Evolutionary conservation across 2,113 vertebrate genomes (phyloP).

Genomic region (Odocoileus hemionus): DNA sequence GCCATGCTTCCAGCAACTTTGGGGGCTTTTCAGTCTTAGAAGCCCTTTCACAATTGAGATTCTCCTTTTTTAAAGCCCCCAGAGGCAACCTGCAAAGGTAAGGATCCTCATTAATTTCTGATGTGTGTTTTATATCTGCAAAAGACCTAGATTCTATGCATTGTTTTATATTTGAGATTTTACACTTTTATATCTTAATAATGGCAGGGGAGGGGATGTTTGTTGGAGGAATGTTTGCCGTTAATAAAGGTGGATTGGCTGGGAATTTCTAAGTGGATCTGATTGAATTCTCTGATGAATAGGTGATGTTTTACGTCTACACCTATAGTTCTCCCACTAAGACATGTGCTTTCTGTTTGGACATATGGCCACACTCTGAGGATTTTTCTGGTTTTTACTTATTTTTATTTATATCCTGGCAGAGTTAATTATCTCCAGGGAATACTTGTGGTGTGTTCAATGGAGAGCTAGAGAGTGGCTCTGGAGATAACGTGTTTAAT

Average conservation of each 20-base stretch:
- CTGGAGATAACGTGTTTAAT: not conserved
- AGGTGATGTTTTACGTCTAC: not conserved
- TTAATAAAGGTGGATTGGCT: not conserved
- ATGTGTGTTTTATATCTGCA: not conserved
- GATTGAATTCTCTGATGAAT: not conserved
- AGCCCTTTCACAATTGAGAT: not conserved
- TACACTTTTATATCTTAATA: not conserved
- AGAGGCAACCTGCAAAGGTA: not conserved
- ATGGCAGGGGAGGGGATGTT: not conserved
- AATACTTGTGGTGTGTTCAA: not conserved
- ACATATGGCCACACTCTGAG: not conserved
- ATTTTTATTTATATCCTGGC: constrained; percentile 29
- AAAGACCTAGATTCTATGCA: not conserved
- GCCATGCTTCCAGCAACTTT: not conserved
- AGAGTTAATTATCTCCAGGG: not conserved
- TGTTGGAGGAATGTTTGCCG: not conserved
- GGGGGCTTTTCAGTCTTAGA: not conserved
- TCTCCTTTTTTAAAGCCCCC: not conserved
- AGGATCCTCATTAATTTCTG: not conserved
- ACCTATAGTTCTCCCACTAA: not conserved
- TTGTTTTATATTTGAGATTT: not conserved
- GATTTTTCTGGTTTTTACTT: not conserved
- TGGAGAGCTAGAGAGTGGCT: not conserved
- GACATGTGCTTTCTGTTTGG: not conserved
- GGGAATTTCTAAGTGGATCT: not conserved